Base-by-base conservation (phyloP, 2,113 vertebrate species). In the Meriones unguiculatus region DNA sequence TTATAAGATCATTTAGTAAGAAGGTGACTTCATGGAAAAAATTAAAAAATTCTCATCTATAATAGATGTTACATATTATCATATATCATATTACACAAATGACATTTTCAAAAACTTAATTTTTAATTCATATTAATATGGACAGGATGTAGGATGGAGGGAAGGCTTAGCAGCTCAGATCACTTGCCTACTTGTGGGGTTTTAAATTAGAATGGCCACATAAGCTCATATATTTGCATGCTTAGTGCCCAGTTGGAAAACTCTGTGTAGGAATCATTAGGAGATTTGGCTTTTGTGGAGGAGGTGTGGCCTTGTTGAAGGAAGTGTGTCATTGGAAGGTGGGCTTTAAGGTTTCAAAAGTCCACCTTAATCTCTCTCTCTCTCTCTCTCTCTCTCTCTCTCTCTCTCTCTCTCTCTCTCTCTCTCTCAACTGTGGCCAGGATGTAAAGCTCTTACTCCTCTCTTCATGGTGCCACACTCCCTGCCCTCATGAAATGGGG, bases 91-190 rank as follows among this genome's bases (percentile, higher is more conserved):
- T 80, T 22, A 77, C 2, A 88, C 35, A 20, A 80, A 5, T 46
- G 41, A 57, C 2, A 73, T 78, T 97, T 93, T 97, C 82, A 78
- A 87, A 97, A 73, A 13, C 20, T 78, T 13, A 82, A 67, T 5
- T 86, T 62, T 62, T 25, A 64, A 64, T 84, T 84, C 22, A 62
- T 84, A 41, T 15, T 62, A 38, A 84, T 35, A 82, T 4, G 25
- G 7, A 82, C 20, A 80, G 57, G 3, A 57, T 82, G 57, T 1
- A 18, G 32, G 18, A 80, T 80, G 4, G 77, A 57, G 17, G 30
- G 77, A 11, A 57, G 17, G 32, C 9, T 57, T 10, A 57, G 9
- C 9, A 57, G 77, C 57, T 80, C 57, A n/a, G 32, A 57, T 54
- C 78, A 81, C 52, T 57, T 81, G 17, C 17, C 32, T 81, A 57